Conservation (phyloP, 1,140 invertebrate genomes). For the Drosophila sucinea region DNA sequence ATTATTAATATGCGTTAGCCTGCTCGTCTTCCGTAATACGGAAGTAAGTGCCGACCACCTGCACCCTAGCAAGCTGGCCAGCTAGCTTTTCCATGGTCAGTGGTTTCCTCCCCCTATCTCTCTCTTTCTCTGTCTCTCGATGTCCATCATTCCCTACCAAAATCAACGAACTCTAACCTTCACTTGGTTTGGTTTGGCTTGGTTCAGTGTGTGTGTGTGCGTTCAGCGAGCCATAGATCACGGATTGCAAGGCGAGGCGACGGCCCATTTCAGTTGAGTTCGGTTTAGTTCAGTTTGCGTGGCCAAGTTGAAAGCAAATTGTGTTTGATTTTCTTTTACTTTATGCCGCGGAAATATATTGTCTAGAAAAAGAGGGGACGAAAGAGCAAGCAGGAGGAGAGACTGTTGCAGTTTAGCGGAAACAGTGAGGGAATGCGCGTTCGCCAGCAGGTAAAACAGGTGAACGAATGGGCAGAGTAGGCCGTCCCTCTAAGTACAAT, state of each 20-base stretch:
- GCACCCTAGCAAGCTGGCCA: neutral
- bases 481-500: neutral
- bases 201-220: too few relatives aligned
- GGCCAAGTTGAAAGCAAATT: constrained; percentile 61
- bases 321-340: constrained; percentile 64
- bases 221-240: constrained; percentile 52
- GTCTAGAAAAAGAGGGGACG: constrained; percentile 38
- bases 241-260: constrained; percentile 43
- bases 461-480: constrained; percentile 21
- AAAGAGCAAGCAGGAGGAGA: neutral
- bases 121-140: neutral
- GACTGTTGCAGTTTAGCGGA: constrained; percentile 42
- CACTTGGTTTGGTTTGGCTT: constrained; percentile 33
- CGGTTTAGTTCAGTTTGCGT: constrained; percentile 37
- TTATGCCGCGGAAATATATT: constrained; percentile 63
- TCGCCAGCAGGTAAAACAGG: constrained; percentile 44
- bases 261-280: constrained; percentile 15
- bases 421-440: constrained; percentile 49
- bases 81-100: constrained; percentile 1
- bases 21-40: constrained; percentile 21
- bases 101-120: constrained; percentile 3
- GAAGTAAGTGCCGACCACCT: constrained; percentile 35
- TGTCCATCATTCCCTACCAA: constrained; percentile 24
- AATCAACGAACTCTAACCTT: constrained; percentile 76
- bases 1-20: constrained; percentile 5